Base-by-base conservation (phyloP, 1,140 invertebrate genomes). In the Trichonephila inaurata region DNA sequence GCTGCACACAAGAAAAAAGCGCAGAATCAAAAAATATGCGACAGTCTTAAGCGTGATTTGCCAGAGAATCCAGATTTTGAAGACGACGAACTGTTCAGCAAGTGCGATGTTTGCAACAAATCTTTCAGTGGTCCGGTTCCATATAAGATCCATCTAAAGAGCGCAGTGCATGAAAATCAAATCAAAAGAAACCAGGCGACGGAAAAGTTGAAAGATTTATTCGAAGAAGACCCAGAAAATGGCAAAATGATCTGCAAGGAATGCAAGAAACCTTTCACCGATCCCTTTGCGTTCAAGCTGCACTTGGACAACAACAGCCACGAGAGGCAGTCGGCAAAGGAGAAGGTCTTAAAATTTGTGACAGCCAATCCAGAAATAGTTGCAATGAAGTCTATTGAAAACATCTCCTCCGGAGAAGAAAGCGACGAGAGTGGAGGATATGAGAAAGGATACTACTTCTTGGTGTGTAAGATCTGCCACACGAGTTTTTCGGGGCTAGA, bases 251-350 rank as follows among this genome's bases (percentile, higher is more conserved):
- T 91, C 3, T 91, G 89, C 72, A 91, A 91, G 44, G 89, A 91
- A 40, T 91, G 89, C 72, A 77, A 91, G 16, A 81, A 82, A 19
- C 2, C 24, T 1, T 91, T 91, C 89, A n/a, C 72, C 0, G 89
- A 91, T 8, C 44, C 89, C 16, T 66, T 24, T 58, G 77, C 90
- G 0, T 69, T 92, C 33, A 83, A 92, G 14, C 5, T 60, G 0
- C 90, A 92, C 51, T 21, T 92, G 21, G 90, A 40, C 10, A 92
- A 69, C 61, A 92, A 92, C 40, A 85, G 72, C n/a, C 89, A 91
- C 51, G 72, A 82, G 18, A 91, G 82, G 24, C 51, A 82, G 19
- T 33, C 28, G 18, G 81, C 33, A 0, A 92, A 92, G 44, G 72
- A 66, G 3, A 64, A n/a, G 14, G 40, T 92, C 2, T 24, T 85